Evolutionary conservation across 2,113 vertebrate genomes (phyloP).

Genomic region (Emydura subglobosa): DNA sequence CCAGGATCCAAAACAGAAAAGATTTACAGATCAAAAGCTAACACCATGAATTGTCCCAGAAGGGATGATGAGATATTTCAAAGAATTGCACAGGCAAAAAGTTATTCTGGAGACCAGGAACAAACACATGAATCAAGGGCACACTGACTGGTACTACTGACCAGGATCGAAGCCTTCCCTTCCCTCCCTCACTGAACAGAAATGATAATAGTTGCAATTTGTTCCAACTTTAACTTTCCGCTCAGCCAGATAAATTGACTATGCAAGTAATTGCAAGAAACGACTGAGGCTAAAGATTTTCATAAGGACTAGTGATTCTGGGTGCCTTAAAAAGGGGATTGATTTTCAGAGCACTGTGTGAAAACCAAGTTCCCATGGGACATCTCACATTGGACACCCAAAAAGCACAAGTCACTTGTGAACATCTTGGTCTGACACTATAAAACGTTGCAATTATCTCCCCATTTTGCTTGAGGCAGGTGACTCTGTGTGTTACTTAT

Average conservation of each 20-base stretch:
- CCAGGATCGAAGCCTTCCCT: background rate
- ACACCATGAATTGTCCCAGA: background rate
- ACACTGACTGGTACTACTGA: background rate
- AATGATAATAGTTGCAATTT: background rate
- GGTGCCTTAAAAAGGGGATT: slow-evolving; percentile 28
- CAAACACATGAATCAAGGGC: background rate
- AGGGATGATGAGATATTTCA: background rate
- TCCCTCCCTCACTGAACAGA: background rate
- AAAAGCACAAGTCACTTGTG: background rate
- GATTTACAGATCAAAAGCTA: background rate
- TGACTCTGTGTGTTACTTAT: background rate
- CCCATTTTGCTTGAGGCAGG: background rate
- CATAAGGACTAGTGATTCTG: slow-evolving; percentile 30
- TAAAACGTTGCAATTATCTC: accelerated
- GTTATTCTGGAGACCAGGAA: background rate
- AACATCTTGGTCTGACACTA: background rate
- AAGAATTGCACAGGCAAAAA: background rate
- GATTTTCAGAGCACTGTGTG: background rate
- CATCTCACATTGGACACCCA: background rate
- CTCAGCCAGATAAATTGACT: background rate
- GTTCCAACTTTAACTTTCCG: background rate
- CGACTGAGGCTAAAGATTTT: background rate
- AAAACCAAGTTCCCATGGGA: background rate
- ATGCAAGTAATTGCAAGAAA: slow-evolving; percentile 1
- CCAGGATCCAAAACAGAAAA: background rate